A percentile compares a stretch with the other conserved stretches of the same genome.
Evolutionary conservation across 2,888 invertebrate species (phyloP).

Genomic region (Campoplex nolae): DNA sequence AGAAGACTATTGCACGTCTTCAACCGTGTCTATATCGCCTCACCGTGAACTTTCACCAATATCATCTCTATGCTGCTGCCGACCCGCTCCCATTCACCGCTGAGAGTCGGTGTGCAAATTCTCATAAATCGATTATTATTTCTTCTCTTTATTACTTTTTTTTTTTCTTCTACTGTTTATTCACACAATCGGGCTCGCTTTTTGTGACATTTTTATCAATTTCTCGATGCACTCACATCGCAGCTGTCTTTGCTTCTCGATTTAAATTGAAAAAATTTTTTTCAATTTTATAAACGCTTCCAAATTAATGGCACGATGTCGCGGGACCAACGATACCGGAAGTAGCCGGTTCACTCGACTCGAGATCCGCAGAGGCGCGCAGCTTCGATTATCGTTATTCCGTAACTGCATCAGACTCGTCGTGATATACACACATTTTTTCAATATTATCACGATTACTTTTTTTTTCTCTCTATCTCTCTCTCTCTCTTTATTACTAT

Average conservation of each 20-base stretch:
- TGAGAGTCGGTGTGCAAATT: slow-evolving; percentile 11
- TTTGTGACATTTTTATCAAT: not conserved
- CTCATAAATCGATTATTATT: slow-evolving; percentile 8
- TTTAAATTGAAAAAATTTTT: not conserved
- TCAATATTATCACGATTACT: not conserved
- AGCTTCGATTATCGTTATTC: not conserved
- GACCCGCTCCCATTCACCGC: slow-evolving; percentile 62
- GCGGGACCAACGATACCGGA: not conserved
- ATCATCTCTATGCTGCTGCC: slow-evolving; percentile 60
- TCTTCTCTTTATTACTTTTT: slow-evolving; percentile 1
- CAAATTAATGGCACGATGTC: not conserved
- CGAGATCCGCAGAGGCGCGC: too few relatives aligned
- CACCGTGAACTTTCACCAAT: slow-evolving; percentile 71
- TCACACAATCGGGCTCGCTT: not conserved
- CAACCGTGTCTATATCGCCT: slow-evolving; percentile 50
- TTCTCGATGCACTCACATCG: not conserved
- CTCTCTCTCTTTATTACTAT: not conserved
- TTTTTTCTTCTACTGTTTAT: not conserved
- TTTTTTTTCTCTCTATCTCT: not conserved
- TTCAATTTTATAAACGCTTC: not conserved
- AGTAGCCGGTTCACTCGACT: not conserved
- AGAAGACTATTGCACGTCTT: slow-evolving; percentile 49
- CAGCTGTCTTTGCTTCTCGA: not conserved
- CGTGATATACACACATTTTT: not conserved
- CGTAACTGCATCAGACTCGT: not conserved